Conservation (phyloP, 2,888 invertebrate genomes). For the Coleophora deauratella region DNA sequence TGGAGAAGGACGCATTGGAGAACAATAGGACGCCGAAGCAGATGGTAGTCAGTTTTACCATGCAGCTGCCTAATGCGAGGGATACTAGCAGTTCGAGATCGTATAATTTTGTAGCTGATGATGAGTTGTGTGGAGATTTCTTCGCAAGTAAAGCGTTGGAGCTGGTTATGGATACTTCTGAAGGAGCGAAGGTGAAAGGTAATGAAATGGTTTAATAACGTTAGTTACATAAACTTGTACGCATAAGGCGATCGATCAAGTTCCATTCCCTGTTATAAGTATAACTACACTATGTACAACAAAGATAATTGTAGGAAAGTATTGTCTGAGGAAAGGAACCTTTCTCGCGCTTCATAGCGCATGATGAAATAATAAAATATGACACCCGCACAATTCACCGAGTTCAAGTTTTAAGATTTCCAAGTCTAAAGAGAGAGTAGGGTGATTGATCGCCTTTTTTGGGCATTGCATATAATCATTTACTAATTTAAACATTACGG, state of each 20-base stretch:
- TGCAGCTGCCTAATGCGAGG: constrained; percentile 66
- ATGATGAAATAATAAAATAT: too few relatives aligned
- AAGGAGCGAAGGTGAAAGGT: constrained; percentile 53
- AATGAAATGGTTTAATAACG: constrained; percentile 2
- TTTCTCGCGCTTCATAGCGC: too few relatives aligned
- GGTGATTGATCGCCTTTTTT: too few relatives aligned
- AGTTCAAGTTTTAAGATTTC: too few relatives aligned
- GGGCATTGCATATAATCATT: too few relatives aligned
- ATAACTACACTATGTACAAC: too few relatives aligned
- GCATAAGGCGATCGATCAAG: neutral
- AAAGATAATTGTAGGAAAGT: too few relatives aligned
- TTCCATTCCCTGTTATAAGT: too few relatives aligned
- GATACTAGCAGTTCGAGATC: constrained; percentile 79
- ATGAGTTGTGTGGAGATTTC: constrained; percentile 78
- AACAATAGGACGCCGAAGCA: constrained; percentile 87
- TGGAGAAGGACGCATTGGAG: constrained; percentile 85
- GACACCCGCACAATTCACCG: too few relatives aligned
- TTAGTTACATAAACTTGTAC: neutral
- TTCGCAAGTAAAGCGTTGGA: constrained; percentile 79
- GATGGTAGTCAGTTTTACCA: constrained; percentile 82
- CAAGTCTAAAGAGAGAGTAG: too few relatives aligned
- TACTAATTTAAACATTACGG: too few relatives aligned
- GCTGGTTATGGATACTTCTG: constrained; percentile 77
- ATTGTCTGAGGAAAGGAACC: too few relatives aligned
- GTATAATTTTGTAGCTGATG: constrained; percentile 69